These are phyloP conservation scores for Drosophila putrida DNA, from an alignment of 2,888 invertebrate genomes.

Conservation along the genomic window DNA sequence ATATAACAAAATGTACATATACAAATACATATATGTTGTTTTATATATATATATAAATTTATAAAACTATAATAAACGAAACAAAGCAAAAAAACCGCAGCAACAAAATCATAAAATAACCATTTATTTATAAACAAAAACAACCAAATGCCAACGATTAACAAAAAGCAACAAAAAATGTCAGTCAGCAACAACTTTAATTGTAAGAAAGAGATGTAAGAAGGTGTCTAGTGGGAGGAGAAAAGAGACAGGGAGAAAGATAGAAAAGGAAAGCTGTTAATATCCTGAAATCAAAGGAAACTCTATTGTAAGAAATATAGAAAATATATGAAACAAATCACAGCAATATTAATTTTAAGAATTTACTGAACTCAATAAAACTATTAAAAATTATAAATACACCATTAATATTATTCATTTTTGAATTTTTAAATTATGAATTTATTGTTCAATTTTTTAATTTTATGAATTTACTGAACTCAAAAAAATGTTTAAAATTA, in stretches of 20 bases:
- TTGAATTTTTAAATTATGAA: no score
- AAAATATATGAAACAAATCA: no score
- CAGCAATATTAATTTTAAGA: no score
- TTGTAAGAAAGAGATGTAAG: background rate
- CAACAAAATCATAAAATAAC: slow-evolving; percentile 30
- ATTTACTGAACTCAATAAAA: no score
- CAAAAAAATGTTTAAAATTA: no score
- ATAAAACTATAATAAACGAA: slow-evolving; percentile 14
- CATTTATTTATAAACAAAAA: slow-evolving; percentile 42
- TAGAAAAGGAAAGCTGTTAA: no score
- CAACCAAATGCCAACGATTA: slow-evolving; percentile 6
- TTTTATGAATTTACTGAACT: no score
- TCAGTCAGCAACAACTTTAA: background rate
- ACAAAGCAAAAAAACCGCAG: slow-evolving; percentile 32
- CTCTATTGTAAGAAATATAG: no score
- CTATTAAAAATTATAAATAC: no score
- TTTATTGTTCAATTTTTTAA: no score
- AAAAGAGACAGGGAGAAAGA: background rate
- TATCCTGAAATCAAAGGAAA: no score
- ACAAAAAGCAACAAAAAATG: background rate
- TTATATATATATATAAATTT: slow-evolving; percentile 12
- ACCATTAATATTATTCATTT: no score
- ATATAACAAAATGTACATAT: slow-evolving; percentile 17
- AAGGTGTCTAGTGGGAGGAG: background rate
- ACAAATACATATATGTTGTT: slow-evolving; percentile 5